phyloP scores from a whole-genome alignment of 2,113 vertebrate genomes.

The Delphinus delphis region DNA sequence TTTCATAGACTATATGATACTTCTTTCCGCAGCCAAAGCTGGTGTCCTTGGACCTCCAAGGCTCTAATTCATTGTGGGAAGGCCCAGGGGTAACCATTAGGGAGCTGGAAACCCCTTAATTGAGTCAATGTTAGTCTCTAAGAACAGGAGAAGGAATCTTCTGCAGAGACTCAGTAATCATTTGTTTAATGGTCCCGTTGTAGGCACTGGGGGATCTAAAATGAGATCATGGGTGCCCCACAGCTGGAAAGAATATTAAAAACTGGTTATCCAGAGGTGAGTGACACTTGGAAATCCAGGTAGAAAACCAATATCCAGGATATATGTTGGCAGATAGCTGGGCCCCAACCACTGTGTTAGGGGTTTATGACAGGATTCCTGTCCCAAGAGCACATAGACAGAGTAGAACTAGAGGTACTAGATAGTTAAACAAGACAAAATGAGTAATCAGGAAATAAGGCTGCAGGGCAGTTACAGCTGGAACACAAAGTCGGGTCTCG shows the following conservation, averaged over 20 bases:
- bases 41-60: background rate
- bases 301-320: constrained; percentile 30
- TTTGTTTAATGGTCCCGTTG: background rate
- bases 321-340: background rate
- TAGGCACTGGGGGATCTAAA: background rate
- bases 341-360: background rate
- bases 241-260: background rate
- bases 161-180: background rate
- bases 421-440: background rate
- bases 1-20: constrained; percentile 73
- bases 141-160: background rate
- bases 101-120: background rate
- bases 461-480: background rate
- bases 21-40: constrained; percentile 16
- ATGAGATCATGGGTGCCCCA: background rate
- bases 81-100: background rate
- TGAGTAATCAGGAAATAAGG: background rate
- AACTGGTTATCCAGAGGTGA: background rate
- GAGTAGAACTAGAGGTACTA: background rate
- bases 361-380: background rate
- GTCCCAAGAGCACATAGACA: background rate
- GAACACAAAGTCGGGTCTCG: background rate
- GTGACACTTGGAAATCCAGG: background rate
- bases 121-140: constrained; percentile 23
- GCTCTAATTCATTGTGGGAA: background rate